phyloP scores from a whole-genome alignment of 2,888 invertebrate genomes.

The Tipula lateralis region DNA sequence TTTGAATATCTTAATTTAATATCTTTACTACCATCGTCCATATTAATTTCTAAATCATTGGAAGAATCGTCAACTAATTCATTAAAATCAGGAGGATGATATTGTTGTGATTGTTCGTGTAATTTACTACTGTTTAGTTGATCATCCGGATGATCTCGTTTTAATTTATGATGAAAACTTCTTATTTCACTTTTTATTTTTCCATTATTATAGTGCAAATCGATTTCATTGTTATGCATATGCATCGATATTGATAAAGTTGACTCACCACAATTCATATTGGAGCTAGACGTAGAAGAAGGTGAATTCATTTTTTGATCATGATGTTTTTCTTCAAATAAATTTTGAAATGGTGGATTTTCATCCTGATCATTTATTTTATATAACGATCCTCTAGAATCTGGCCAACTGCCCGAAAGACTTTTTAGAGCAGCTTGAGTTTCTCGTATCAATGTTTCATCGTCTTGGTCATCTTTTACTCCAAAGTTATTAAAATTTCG shows the following conservation, averaged over 20 bases:
- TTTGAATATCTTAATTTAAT: constrained; percentile 38
- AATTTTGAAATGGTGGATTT: constrained; percentile 74
- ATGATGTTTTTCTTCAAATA: constrained; percentile 78
- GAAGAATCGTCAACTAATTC: constrained; percentile 73
- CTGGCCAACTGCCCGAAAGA: constrained; percentile 81
- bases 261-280: constrained; percentile 30
- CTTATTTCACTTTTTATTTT: constrained; percentile 35
- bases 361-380: constrained; percentile 68
- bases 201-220: neutral
- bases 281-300: constrained; percentile 42
- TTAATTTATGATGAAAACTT: constrained; percentile 38
- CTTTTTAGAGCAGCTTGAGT: constrained; percentile 83
- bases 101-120: constrained; percentile 52
- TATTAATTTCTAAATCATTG: constrained; percentile 73
- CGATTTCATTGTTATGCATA: constrained; percentile 40
- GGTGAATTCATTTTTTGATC: constrained; percentile 55
- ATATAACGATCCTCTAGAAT: constrained; percentile 59
- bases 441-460: constrained; percentile 79
- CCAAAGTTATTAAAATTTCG: constrained; percentile 31
- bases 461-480: constrained; percentile 56
- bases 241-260: neutral
- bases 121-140: constrained; percentile 51
- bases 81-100: constrained; percentile 70
- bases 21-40: constrained; percentile 67
- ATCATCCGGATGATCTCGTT: constrained; percentile 50